A percentile compares a stretch with the other conserved stretches of the same genome.
Evolutionary conservation across 2,797 vertebrate species (phyloP).

Genomic region (Neopelma chrysocephalum): DNA sequence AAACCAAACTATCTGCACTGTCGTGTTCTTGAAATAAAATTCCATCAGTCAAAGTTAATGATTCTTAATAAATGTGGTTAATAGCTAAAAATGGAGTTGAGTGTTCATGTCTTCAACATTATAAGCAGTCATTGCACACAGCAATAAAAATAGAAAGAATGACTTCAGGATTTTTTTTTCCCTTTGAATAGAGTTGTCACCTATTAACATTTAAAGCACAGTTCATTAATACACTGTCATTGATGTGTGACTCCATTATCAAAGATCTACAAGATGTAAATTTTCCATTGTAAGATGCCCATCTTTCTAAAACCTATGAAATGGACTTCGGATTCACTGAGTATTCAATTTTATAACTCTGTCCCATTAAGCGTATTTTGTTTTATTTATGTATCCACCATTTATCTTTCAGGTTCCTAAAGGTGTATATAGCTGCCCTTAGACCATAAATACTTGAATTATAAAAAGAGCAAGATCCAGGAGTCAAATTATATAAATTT

Average conservation of each 20-base stretch:
- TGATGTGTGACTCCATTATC: slow-evolving; percentile 43
- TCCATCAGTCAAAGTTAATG: slow-evolving; percentile 28
- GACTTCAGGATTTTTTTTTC: neutral
- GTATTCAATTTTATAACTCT: neutral
- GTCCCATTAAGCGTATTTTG: neutral
- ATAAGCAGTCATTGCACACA: slow-evolving; percentile 5
- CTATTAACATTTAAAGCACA: slow-evolving; percentile 13
- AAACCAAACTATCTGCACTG: slow-evolving; percentile 15
- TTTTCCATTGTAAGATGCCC: neutral
- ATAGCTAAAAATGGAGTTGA: slow-evolving; percentile 43
- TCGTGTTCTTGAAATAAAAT: slow-evolving; percentile 40
- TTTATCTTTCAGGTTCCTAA: neutral
- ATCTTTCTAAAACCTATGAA: neutral
- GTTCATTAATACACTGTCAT: slow-evolving; percentile 36
- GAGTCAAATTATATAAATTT: neutral
- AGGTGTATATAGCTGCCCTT: neutral
- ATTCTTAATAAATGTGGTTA: slow-evolving; percentile 45
- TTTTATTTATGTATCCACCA: neutral
- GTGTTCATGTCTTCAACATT: slow-evolving; percentile 37
- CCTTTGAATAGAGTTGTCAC: slow-evolving; percentile 39
- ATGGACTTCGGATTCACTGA: neutral
- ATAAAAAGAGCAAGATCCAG: neutral
- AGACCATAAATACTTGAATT: neutral
- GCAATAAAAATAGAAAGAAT: slow-evolving; percentile 53
- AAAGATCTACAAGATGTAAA: neutral